Conservation (phyloP, 1,140 invertebrate genomes). For the Hesperophylax magnus region DNA sequence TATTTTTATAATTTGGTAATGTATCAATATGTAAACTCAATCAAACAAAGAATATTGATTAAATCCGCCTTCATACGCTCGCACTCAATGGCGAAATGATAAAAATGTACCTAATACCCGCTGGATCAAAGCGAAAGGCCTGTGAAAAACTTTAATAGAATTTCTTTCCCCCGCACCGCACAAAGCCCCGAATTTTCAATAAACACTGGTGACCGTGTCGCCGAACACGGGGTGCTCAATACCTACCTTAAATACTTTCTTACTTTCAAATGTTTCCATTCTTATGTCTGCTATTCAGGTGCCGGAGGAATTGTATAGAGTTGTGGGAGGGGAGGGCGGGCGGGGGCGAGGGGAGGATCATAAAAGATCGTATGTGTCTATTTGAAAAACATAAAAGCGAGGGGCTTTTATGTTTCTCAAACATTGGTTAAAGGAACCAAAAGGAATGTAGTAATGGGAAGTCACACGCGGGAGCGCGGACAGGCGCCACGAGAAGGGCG, state of each 20-base stretch:
- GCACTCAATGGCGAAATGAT: conserved; percentile 4
- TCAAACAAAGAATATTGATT: neutral
- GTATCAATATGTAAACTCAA: neutral
- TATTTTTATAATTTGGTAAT: too few species aligned
- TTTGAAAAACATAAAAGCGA: conserved; percentile 58
- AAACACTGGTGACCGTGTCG: conserved; percentile 54
- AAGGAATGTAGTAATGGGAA: conserved; percentile 53
- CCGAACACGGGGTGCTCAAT: conserved; percentile 50
- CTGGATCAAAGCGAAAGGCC: conserved; percentile 47
- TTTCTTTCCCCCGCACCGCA: conserved; percentile 49
- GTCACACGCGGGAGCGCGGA: conserved; percentile 35
- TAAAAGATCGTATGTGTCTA: conserved; percentile 58
- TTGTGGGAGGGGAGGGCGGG: neutral
- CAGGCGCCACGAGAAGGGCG: neutral
- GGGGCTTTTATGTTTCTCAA: conserved; percentile 57
- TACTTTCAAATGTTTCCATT: conserved; percentile 58
- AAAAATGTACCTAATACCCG: conserved; percentile 27
- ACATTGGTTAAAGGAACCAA: conserved; percentile 56
- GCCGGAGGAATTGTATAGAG: conserved; percentile 38
- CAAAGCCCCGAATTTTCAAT: conserved; percentile 57
- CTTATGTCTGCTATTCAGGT: conserved; percentile 55
- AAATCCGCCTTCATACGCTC: neutral
- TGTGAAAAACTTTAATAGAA: conserved; percentile 53
- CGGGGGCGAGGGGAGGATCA: conserved; percentile 47
- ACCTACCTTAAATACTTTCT: conserved; percentile 56